Base-by-base conservation (phyloP, 2,888 invertebrate species). In the Bursaphelenchus okinawaensis region DNA sequence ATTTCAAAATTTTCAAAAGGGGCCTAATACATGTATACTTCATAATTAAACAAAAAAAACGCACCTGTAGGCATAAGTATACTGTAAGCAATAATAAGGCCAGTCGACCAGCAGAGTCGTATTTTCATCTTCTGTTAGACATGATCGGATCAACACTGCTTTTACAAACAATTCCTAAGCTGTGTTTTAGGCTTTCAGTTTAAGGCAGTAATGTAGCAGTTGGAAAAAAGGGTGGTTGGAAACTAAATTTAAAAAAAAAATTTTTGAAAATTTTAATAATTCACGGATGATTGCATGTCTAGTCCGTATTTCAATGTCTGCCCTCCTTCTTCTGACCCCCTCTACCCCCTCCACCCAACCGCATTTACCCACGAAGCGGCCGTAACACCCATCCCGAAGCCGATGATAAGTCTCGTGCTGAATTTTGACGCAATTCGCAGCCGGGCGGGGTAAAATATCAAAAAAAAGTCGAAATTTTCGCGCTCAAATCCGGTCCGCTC, bases 331-430 rank as follows among this genome's bases (percentile, higher is more conserved):
- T n/a, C n/a, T n/a, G n/a, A n/a, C n/a, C n/a, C n/a, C n/a, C n/a
- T n/a, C n/a, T n/a, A n/a, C n/a, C n/a, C n/a, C n/a, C n/a, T n/a
- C n/a, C n/a, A n/a, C n/a, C n/a, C n/a, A n/a, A n/a, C n/a, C n/a
- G n/a, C n/a, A n/a, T n/a, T n/a, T n/a, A n/a, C n/a, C n/a, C n/a
- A n/a, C 87, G 4, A 88, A 79, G 83, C 93, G 90, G 81, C 92
- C 90, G 73, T 90, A 90, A 83, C 95, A 96, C 67, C 91, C 89
- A 8, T 96, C 94, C 78, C 96, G n/a, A n/a, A n/a, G n/a, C n/a
- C n/a, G 86, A 83, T 98, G 96, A 20, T 96, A 86, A 0, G 95
- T 90, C 23, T 93, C 91, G 82, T 96, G 98, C 0, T 91, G 90
- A 87, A 98, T 96, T 65, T 51, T 27, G 60, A 52, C 60, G 23